These are phyloP conservation scores for Isoperla grammatica DNA, from an alignment of 2,888 invertebrate species.

Conservation along the genomic window DNA sequence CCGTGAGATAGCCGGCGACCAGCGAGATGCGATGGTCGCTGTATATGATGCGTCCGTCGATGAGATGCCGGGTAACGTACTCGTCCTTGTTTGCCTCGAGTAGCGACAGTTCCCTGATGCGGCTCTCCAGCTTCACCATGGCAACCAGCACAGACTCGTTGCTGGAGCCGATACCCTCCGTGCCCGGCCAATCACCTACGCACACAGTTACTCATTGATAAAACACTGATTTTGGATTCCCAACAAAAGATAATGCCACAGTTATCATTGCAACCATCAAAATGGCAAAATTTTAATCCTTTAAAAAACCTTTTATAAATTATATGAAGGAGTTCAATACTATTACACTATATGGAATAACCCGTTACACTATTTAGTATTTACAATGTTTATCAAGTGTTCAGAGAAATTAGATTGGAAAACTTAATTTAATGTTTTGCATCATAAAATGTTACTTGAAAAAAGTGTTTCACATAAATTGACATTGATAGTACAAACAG, in stretches of 20 bases:
- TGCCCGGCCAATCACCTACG: background rate
- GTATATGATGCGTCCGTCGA: conserved; percentile 84
- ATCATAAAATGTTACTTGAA: too few relatives aligned
- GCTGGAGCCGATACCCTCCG: conserved; percentile 7
- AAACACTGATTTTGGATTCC: background rate
- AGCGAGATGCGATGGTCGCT: conserved; percentile 86
- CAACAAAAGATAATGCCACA: background rate
- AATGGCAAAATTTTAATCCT: too few relatives aligned
- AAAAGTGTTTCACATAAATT: too few relatives aligned
- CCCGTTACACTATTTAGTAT: too few relatives aligned
- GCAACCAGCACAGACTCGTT: conserved; percentile 40
- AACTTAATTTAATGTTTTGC: too few relatives aligned
- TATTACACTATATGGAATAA: too few relatives aligned
- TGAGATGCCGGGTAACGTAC: conserved; percentile 82
- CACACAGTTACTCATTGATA: background rate
- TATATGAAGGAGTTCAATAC: too few relatives aligned
- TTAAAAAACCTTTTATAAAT: too few relatives aligned
- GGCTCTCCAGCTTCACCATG: conserved; percentile 64
- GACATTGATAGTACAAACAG: too few relatives aligned
- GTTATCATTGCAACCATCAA: background rate
- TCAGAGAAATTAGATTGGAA: too few relatives aligned
- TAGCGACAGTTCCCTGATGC: conserved; percentile 58
- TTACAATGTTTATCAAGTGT: too few relatives aligned
- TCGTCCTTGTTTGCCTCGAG: conserved; percentile 71
- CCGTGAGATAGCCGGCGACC: conserved; percentile 82